A percentile compares a stretch with the other conserved stretches of the same genome.
phyloP scores from a whole-genome alignment of 2,113 vertebrate genomes.

The Xiphophorus hellerii region DNA sequence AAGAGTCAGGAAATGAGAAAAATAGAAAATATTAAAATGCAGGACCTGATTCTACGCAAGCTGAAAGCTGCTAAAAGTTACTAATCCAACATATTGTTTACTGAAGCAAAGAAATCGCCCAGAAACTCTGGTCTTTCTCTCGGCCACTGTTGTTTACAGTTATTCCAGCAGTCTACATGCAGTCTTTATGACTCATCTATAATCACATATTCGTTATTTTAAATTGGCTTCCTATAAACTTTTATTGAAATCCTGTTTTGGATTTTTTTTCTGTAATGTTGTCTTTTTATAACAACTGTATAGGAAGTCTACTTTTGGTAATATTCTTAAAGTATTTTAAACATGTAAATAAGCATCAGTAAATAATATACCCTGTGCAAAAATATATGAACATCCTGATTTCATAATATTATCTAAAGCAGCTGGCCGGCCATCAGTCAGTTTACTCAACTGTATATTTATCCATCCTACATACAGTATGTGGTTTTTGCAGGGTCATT shows the following conservation, averaged over 20 bases:
- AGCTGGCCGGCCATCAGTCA: background rate
- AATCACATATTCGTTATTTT: background rate
- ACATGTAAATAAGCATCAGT: background rate
- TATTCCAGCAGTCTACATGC: background rate
- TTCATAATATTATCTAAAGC: background rate
- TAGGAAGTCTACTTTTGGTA: background rate
- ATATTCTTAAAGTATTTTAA: background rate
- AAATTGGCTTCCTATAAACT: background rate
- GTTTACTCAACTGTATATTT: background rate
- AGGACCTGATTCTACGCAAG: background rate
- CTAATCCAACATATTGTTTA: background rate
- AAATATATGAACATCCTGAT: background rate
- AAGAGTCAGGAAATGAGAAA: background rate
- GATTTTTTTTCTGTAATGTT: background rate
- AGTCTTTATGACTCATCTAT: background rate
- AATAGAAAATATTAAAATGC: background rate
- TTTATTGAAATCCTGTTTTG: background rate
- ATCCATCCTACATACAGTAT: too few relatives aligned
- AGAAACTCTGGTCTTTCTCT: background rate
- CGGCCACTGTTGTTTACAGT: background rate
- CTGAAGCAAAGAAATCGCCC: background rate
- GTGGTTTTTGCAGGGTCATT: background rate
- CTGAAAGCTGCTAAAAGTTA: too few relatives aligned
- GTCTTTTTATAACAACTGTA: background rate
- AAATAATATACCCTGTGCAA: background rate